Percentiles rank a stretch among this genome's conserved stretches.
phyloP scores from a whole-genome alignment of 2,113 vertebrate species.

The Callaeas wilsoni region DNA sequence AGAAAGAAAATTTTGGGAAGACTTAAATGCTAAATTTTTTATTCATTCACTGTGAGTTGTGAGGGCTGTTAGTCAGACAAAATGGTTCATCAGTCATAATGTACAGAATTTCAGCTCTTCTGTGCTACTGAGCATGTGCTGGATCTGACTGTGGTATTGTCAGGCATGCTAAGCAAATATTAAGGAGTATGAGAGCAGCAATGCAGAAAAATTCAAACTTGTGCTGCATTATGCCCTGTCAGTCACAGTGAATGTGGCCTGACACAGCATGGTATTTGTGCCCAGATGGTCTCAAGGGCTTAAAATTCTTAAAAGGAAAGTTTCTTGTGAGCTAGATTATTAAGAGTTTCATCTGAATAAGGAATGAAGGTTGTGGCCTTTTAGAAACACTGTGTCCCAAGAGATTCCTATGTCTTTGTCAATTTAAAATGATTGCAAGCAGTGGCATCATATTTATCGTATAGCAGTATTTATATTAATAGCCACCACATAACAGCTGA shows the following conservation, averaged over 20 bases:
- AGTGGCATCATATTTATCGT: conserved; percentile 19
- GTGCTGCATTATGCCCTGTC: conserved; percentile 18
- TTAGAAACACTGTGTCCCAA: not conserved
- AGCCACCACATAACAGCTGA: conserved; percentile 24
- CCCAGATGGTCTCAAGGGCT: not conserved
- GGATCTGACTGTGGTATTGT: not conserved
- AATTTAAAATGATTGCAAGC: conserved; percentile 24
- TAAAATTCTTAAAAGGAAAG: conserved; percentile 22
- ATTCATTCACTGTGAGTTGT: not conserved
- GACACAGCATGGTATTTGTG: conserved; percentile 17
- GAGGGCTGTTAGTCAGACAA: not conserved
- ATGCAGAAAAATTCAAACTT: conserved; percentile 15
- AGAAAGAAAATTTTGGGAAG: not conserved
- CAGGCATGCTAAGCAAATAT: not conserved
- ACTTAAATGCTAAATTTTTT: not conserved
- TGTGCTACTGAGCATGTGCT: not conserved
- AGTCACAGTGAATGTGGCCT: conserved; percentile 8
- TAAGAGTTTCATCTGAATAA: conserved; percentile 5
- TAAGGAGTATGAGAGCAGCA: not conserved
- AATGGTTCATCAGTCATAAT: not conserved
- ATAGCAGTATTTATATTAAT: conserved; percentile 41
- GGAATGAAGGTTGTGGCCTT: not conserved
- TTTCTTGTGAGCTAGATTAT: not conserved
- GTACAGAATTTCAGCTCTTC: not conserved
- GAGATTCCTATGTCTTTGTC: not conserved